Conservation (phyloP, 2,888 invertebrate genomes). For the Linnaemya tessellans region DNA sequence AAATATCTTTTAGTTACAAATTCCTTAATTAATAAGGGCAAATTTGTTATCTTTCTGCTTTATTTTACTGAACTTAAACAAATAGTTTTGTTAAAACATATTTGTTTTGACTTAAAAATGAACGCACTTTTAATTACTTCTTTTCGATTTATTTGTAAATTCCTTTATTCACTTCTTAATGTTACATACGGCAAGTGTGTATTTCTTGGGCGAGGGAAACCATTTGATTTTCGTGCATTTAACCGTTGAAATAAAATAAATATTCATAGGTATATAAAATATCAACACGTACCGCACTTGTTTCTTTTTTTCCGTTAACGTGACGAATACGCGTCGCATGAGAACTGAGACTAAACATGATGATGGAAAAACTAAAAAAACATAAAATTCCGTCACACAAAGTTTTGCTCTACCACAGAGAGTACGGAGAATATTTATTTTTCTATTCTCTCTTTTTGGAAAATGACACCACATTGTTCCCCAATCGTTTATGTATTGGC, state of each 20-base stretch:
- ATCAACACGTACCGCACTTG: conserved; percentile 58
- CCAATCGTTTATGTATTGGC: background rate
- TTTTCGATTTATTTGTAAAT: conserved; percentile 47
- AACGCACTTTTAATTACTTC: conserved; percentile 54
- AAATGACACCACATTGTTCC: conserved; percentile 13
- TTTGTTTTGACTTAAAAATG: conserved; percentile 36
- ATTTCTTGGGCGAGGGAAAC: conserved; percentile 64
- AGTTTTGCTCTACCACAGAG: background rate
- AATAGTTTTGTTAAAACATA: conserved; percentile 49
- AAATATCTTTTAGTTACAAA: background rate
- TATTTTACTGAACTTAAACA: conserved; percentile 57
- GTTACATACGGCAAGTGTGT: conserved; percentile 46
- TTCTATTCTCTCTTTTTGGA: conserved; percentile 29
- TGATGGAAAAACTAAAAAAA: conserved; percentile 1
- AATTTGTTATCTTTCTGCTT: background rate
- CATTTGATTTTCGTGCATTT: conserved; percentile 58
- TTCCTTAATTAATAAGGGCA: conserved; percentile 11
- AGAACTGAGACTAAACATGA: conserved; percentile 66
- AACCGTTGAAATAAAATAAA: conserved; percentile 23
- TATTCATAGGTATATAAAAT: conserved; percentile 6
- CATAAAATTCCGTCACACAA: conserved; percentile 64
- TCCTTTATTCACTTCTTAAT: conserved; percentile 55
- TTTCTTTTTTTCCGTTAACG: conserved; percentile 51
- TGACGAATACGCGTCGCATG: conserved; percentile 63
- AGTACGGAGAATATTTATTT: background rate